Percentiles rank a stretch among this genome's conserved stretches.
Evolutionary conservation across 1,140 invertebrate species (phyloP).

Genomic region (Lepidostoma basale): DNA sequence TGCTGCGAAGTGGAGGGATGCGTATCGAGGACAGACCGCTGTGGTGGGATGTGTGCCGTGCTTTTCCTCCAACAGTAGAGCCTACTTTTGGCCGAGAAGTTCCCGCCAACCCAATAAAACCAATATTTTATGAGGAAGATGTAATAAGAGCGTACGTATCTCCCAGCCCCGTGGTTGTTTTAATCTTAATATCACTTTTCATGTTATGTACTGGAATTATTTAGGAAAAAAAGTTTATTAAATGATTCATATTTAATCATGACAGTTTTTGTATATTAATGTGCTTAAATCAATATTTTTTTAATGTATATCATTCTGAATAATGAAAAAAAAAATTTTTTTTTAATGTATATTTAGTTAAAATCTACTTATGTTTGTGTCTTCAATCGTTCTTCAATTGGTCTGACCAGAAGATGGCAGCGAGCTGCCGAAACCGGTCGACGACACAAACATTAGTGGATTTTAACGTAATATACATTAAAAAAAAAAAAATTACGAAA

Average conservation of each 20-base stretch:
- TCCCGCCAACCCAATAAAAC: slow-evolving; percentile 62
- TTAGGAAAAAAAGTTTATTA: neutral
- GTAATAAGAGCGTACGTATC: slow-evolving; percentile 77
- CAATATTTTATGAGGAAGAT: slow-evolving; percentile 89
- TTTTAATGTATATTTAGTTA: too few species aligned
- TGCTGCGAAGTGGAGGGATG: slow-evolving; percentile 77
- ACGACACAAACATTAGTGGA: too few species aligned
- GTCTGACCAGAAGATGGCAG: too few species aligned
- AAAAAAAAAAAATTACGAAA: neutral
- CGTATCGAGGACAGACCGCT: slow-evolving; percentile 78
- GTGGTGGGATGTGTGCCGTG: slow-evolving; percentile 89
- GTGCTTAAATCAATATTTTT: neutral
- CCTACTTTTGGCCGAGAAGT: slow-evolving; percentile 72
- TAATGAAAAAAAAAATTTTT: too few species aligned
- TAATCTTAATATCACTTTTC: too few species aligned
- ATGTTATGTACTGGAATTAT: neutral
- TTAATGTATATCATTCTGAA: too few species aligned
- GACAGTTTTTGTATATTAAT: neutral
- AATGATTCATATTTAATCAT: neutral
- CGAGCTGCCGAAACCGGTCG: too few species aligned
- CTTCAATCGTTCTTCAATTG: too few species aligned
- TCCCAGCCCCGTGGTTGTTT: too few species aligned
- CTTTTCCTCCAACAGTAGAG: slow-evolving; percentile 82
- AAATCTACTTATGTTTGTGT: too few species aligned
- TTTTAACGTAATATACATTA: too few species aligned